Evolutionary conservation across 2,797 vertebrate genomes (phyloP).

Genomic region (Rhyacichthys aspro): DNA sequence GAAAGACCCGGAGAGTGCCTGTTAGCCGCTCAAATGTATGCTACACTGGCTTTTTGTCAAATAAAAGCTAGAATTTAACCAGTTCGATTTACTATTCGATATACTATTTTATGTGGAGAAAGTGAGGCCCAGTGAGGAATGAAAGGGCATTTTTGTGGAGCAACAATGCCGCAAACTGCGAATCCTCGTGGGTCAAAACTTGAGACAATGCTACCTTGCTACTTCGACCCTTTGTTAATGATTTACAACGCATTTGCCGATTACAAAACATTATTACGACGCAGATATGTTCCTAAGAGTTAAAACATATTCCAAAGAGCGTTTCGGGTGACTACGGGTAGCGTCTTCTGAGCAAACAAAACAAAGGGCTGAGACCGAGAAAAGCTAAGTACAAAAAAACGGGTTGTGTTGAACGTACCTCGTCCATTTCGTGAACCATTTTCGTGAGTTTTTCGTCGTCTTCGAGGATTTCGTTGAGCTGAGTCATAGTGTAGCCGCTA

Average conservation of each 20-base stretch:
- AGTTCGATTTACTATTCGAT: neutral
- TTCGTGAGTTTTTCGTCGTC: conserved; percentile 88
- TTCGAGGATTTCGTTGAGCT: conserved; percentile 91
- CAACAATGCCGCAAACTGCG: conserved; percentile 8
- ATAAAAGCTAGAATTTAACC: too few species aligned
- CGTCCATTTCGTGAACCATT: conserved; percentile 90
- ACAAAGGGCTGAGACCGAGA: conserved; percentile 61
- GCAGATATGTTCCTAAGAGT: neutral
- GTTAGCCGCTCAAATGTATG: neutral
- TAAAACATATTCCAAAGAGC: neutral
- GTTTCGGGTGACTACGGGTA: neutral
- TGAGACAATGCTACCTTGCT: conserved; percentile 35
- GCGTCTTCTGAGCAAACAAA: conserved; percentile 34
- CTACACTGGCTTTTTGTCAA: neutral
- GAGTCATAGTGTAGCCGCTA: conserved; percentile 82
- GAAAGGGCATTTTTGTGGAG: neutral
- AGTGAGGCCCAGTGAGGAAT: neutral
- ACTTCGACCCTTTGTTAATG: conserved; percentile 23
- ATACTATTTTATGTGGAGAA: too few species aligned
- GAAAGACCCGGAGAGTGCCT: too few species aligned
- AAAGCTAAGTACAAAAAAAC: conserved; percentile 27
- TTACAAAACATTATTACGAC: neutral
- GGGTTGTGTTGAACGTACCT: conserved; percentile 77
- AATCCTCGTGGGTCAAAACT: conserved; percentile 45
- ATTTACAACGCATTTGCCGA: accelerated